Percentiles rank a stretch among this genome's conserved stretches.
phyloP scores from a whole-genome alignment of 2,888 invertebrate species.

The Apamea sordens region DNA sequence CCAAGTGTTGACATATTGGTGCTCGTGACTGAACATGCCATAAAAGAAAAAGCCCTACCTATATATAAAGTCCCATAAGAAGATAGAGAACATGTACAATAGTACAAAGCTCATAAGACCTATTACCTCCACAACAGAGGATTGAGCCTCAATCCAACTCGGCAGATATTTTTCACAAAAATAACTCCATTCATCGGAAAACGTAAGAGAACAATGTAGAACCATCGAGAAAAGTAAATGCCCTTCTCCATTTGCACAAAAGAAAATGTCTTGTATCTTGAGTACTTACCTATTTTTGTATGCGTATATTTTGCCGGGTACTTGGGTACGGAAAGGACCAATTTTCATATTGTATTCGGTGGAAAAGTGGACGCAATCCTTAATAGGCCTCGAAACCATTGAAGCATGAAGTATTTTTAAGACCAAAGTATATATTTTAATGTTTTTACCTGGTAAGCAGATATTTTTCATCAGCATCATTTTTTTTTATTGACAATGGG shows the following conservation, averaged over 20 bases:
- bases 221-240: slow-evolving; percentile 12
- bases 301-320: slow-evolving; percentile 13
- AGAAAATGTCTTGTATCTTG: slow-evolving; percentile 8
- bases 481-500: too few relatives aligned
- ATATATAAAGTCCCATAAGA: not conserved
- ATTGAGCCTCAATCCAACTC: slow-evolving; percentile 9
- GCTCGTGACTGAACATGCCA: too few relatives aligned
- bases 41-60: not conserved
- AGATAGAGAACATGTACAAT: not conserved
- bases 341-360: slow-evolving; percentile 28
- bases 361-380: slow-evolving; percentile 12
- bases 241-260: slow-evolving; percentile 18
- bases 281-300: slow-evolving; percentile 13
- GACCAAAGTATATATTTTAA: not conserved
- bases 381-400: slow-evolving; percentile 23
- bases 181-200: slow-evolving; percentile 13
- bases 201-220: slow-evolving; percentile 26
- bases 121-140: slow-evolving; percentile 7
- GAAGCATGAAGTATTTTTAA: not conserved
- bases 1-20: too few relatives aligned
- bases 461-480: not conserved
- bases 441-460: not conserved
- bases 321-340: slow-evolving; percentile 31
- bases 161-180: slow-evolving; percentile 1
- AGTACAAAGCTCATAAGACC: not conserved